Evolutionary conservation across 2,888 invertebrate species (phyloP).

Genomic region (Suillia variegata): DNA sequence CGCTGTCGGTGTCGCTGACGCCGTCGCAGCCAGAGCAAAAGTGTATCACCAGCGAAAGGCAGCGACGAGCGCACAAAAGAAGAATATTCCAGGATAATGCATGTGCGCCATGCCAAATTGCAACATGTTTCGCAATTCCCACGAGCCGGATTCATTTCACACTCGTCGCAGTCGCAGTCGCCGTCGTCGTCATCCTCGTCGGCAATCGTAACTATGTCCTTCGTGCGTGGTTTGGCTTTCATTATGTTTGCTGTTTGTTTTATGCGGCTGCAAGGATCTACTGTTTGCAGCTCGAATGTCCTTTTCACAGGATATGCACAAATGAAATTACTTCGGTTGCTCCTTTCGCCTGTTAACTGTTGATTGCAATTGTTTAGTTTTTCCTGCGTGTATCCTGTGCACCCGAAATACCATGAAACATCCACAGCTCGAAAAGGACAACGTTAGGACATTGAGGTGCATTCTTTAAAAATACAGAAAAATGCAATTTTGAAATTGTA

Average conservation of each 20-base stretch:
- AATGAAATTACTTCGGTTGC: conserved; percentile 22
- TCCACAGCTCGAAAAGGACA: too few species aligned
- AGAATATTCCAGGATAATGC: not conserved
- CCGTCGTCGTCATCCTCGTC: not conserved
- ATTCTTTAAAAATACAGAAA: too few species aligned
- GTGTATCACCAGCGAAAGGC: not conserved
- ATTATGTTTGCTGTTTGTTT: conserved; percentile 14
- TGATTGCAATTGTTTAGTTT: conserved; percentile 30
- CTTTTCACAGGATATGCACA: not conserved
- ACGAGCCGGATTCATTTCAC: conserved; percentile 23
- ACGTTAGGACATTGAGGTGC: too few species aligned
- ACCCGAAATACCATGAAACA: too few species aligned
- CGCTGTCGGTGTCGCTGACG: too few species aligned
- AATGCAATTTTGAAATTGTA: too few species aligned
- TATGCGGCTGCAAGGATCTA: not conserved
- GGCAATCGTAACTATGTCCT: too few species aligned
- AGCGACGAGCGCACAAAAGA: not conserved
- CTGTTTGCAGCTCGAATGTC: not conserved
- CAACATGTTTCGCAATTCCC: conserved; percentile 36
- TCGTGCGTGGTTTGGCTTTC: conserved; percentile 2
- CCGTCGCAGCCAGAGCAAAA: too few species aligned
- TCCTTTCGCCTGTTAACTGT: conserved; percentile 35
- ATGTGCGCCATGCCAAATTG: conserved; percentile 31
- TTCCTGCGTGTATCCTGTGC: too few species aligned
- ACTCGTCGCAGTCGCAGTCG: not conserved